Evolutionary conservation across 2,888 invertebrate genomes (phyloP), one percentile per base, ranked within the genome.

Genomic region (Ormia ochracea): DNA sequence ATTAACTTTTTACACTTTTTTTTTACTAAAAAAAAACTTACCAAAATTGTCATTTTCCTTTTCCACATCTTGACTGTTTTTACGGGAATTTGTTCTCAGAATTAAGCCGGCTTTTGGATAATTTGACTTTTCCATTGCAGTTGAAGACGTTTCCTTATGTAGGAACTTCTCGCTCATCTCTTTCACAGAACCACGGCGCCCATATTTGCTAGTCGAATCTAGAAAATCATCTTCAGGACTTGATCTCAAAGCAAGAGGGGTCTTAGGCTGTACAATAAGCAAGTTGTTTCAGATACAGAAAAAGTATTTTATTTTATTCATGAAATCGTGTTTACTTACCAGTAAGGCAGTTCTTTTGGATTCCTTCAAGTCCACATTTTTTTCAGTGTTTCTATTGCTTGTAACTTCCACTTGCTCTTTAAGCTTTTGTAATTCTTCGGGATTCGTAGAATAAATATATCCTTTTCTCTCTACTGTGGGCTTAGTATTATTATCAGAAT

Each of bases 111-210:
- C 94, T 89, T 93, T 94, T n/a, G 94, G 94, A 89, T 94, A 94
- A 23, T 82, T 83, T 1, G 81, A 82, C 68, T 86, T 87, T 78
- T 87, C 86, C 10, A 87, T 85, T 5, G 84, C 82, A 2, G 86
- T 86, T 4, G 88, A 85, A 1, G 86, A 83, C 3, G 90, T 87
- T 65, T 89, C 89, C 61, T 93, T 94, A 85, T 94, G 94, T 84
- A 94, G 93, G 86, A 93, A 95, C 88, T 94, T 95, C 86, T 95
- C 94, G n/a, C 94, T 94, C 81, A 95, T 91, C 70, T 94, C 94
- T 86, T 94, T 94, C 12, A 95, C 94, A 0, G 95, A 95, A 82
- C 93, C 94, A 83, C 93, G 92, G n/a, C 94, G 91, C 23, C 92
- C 91, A 6, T 92, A 84, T 66, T 83, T 83, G 5, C 77, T 83